phyloP scores from a whole-genome alignment of 2,888 invertebrate genomes.

The Chrysolina oricalcia region DNA sequence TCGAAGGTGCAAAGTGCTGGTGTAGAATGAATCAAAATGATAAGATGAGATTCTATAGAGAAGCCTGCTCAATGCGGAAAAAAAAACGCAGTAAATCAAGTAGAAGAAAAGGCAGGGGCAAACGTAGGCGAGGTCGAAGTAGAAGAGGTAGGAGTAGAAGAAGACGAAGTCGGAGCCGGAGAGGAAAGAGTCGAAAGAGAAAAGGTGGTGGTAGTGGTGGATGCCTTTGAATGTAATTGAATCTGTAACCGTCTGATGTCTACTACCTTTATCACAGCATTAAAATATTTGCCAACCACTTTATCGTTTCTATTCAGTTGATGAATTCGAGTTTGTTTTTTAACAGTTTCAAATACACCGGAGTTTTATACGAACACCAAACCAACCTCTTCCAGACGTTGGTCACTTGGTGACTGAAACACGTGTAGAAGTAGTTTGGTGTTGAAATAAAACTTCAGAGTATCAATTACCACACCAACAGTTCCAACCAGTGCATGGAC shows the following conservation, averaged over 20 bases:
- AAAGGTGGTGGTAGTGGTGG: neutral
- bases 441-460: no score
- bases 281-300: neutral
- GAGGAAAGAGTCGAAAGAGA: neutral
- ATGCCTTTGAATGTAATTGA: constrained; percentile 3
- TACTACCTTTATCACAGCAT: neutral
- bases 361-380: no score
- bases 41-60: constrained; percentile 37
- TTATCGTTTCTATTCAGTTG: neutral
- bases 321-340: neutral
- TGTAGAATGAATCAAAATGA: constrained; percentile 54
- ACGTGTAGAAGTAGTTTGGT: no score
- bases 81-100: constrained; percentile 1
- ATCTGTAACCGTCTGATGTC: constrained; percentile 18
- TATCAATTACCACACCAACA: no score
- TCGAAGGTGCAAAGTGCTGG: constrained; percentile 65
- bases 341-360: no score
- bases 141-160: neutral
- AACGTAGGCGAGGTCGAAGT: constrained; percentile 3
- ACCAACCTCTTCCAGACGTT: no score
- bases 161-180: neutral
- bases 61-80: constrained; percentile 32
- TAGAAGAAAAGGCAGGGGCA: neutral
- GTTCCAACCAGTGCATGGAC: no score
- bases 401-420: no score